Evolutionary conservation across 64 coral and sea anemone genomes (phyloP).

Genomic region (Orbicella faveolata): DNA sequence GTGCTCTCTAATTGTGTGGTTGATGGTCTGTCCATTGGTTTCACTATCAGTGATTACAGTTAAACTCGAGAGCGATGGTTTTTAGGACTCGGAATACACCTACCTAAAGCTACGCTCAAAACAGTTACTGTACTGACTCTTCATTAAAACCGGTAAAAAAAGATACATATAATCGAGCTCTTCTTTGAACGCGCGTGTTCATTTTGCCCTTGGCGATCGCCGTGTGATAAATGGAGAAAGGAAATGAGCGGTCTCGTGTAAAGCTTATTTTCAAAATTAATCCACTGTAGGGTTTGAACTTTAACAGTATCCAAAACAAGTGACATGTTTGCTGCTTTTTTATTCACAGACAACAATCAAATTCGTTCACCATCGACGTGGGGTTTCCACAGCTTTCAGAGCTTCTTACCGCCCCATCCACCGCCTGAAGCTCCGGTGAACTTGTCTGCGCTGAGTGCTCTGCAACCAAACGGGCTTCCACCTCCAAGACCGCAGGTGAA

Average conservation of each 20-base stretch:
- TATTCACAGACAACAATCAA: constrained; percentile 83
- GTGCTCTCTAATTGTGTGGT: constrained; percentile 17
- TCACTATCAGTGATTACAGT: neutral
- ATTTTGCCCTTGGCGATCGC: neutral
- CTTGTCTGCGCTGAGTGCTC: constrained; percentile 60
- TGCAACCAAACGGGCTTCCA: constrained; percentile 69
- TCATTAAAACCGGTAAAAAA: neutral
- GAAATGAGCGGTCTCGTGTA: neutral
- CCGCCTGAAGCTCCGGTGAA: constrained; percentile 77
- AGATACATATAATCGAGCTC: neutral
- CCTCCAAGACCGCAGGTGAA: constrained; percentile 84
- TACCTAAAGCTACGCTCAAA: neutral
- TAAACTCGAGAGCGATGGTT: neutral
- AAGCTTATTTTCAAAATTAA: neutral
- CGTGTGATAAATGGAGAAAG: neutral
- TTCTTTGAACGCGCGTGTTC: neutral
- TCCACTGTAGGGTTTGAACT: too few species aligned
- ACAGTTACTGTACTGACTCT: neutral
- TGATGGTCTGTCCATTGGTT: neutral
- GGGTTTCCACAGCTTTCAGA: constrained; percentile 81
- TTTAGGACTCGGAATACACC: neutral
- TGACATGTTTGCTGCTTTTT: constrained; percentile 38
- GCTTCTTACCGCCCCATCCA: constrained; percentile 66
- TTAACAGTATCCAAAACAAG: neutral
- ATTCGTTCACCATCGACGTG: constrained; percentile 86